Evolutionary conservation across 2,888 invertebrate species (phyloP).

Genomic region (Drosophila subsilvestris): DNA sequence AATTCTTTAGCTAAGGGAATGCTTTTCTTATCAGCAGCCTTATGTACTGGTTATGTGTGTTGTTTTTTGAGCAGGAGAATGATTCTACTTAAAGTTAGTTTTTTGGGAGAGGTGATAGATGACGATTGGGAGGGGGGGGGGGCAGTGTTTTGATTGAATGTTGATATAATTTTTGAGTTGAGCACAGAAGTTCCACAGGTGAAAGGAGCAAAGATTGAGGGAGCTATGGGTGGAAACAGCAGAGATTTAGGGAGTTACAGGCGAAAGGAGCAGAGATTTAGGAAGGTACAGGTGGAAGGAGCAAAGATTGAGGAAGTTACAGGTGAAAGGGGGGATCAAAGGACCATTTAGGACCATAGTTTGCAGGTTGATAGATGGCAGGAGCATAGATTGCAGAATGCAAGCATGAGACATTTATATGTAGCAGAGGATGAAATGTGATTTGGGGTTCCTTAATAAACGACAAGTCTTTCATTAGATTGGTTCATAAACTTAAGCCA

Average conservation of each 20-base stretch:
- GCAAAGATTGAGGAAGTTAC: slow-evolving; percentile 15
- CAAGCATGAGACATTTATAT: neutral
- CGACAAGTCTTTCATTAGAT: slow-evolving; percentile 61
- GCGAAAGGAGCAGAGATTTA: neutral
- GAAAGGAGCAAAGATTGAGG: neutral
- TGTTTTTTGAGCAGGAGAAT: slow-evolving; percentile 57
- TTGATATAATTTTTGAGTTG: neutral
- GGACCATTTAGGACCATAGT: neutral
- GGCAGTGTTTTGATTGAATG: slow-evolving; percentile 38
- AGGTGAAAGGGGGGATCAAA: slow-evolving; percentile 24
- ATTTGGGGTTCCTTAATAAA: slow-evolving; percentile 32
- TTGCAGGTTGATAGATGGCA: neutral
- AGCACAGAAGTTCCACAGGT: neutral
- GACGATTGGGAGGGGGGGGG: slow-evolving; percentile 2
- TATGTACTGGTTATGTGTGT: slow-evolving; percentile 49
- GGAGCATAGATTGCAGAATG: neutral
- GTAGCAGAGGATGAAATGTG: slow-evolving; percentile 4
- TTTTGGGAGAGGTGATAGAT: slow-evolving; percentile 31
- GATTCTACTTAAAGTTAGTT: slow-evolving; percentile 70
- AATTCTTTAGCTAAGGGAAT: slow-evolving; percentile 50
- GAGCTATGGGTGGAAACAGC: neutral
- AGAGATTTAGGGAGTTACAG: neutral
- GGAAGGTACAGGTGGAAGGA: slow-evolving; percentile 22
- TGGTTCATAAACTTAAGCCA: slow-evolving; percentile 51
- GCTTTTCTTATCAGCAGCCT: slow-evolving; percentile 52